Evolutionary conservation across 2,888 invertebrate genomes (phyloP), one percentile per base, ranked within the genome.

Genomic region (Drosophila recens): DNA sequence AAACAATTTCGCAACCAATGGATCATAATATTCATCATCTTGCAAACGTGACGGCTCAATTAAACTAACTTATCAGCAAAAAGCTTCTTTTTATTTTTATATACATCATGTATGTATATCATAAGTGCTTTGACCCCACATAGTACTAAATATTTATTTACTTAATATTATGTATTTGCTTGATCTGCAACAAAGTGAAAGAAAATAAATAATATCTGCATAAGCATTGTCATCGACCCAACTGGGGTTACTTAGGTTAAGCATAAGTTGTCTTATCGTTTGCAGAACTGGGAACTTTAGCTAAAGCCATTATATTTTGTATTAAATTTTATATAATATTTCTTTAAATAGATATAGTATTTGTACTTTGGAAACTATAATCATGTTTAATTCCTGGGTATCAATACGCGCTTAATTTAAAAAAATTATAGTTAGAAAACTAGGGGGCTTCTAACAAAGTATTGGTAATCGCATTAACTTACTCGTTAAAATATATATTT

Each of bases 61-160:
- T 68, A 30, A 75, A 59, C 27, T 65, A 58, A 34, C 40, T 67
- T 61, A 79, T 79, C 79, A 68, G 75, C 52, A 53, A 34, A 43
- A 36, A 17, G 11, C 20, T 59, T 15, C 33, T 43, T 58, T 8
- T 45, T 15, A 6, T 65, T 51, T n/a, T 17, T 17, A 17, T 17
- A 17, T 17, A n/a, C n/a, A n/a, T n/a, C n/a, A 48, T n/a, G 5
- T 27, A 5, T 5, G 1, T 5, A 33, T 59, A 17, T 17, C 45
- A 34, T 20, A 20, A 15, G 65, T 42, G 15, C 59, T 51, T 43
- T 51, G 65, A 65, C 59, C 59, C 30, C 46, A 13, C 48, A 64
- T 33, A 51, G 23, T 30, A 11, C 8, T 30, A 40, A 11, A 52
- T 36, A n/a, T 10, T 9, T 30, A 17, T 10, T 9, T 38, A 34